Evolutionary conservation across 2,113 vertebrate genomes (phyloP), one percentile per base, ranked within the genome.

Genomic region (Elaphurus davidianus): DNA sequence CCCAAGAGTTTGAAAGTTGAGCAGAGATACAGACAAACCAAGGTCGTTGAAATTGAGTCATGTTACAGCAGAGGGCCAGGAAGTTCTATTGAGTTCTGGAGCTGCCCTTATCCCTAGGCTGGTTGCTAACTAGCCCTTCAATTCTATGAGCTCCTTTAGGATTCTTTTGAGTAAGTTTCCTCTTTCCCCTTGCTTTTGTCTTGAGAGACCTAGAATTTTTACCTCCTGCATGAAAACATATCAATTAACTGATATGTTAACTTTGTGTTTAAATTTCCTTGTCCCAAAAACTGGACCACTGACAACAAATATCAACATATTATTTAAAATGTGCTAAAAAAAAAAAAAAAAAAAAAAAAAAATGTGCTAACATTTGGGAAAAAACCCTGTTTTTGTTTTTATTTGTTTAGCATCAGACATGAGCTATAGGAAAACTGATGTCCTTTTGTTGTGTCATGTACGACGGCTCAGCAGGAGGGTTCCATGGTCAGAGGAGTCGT

Each of bases 1-100:
- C 40, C 21, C 23, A 78, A 60, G 57, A 33, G 14, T 85, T 55
- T 94, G 62, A 81, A 74, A 67, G 87, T 14, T 92, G 81, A 90
- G 19, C n/a, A 92, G 45, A 59, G 76, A 85, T 45, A 45, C 11
- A 92, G 87, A 92, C 33, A 97, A 91, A 74, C 25, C 90, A 96
- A 94, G 15, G 92, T 59, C 43, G 25, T 0, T 47, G 57, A 85
- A 47, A 21, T 5, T 64, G 71, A 87, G 17, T 55, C 36, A n/a
- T 10, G 9, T 54, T 16, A n/a, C 0, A 50, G 74, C 5, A 1
- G 3, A 5, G 33, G 10, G 14, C 30, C 33, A 57, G n/a, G 13
- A 60, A 74, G 52, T 55, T 86, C 11, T 71, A 16, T 28, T 84
- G 92, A n/a, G 1, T 45, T 62, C 28, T 62, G 19, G 16, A 82